Percentiles rank a stretch among this genome's conserved stretches.
These are phyloP conservation scores for Speoplatyrhinus poulsoni DNA, from an alignment of 2,113 vertebrate genomes.

Conservation along the genomic window DNA sequence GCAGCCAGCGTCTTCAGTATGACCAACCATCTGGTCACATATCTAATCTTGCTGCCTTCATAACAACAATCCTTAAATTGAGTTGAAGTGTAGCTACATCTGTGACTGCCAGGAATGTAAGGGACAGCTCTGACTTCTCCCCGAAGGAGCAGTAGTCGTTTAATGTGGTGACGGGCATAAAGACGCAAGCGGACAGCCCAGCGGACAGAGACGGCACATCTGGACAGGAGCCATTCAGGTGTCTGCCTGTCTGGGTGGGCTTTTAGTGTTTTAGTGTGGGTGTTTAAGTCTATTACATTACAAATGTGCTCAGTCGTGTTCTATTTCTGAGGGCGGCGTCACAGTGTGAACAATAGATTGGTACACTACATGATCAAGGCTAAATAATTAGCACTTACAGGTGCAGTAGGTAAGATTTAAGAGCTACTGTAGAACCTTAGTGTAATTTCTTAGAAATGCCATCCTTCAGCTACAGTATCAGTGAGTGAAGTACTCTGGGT, in stretches of 20 bases:
- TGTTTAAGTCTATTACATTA: background rate
- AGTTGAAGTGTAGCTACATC: constrained; percentile 70
- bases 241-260: background rate
- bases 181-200: constrained; percentile 39
- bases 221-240: constrained; percentile 38
- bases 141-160: constrained; percentile 27
- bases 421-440: no score
- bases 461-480: no score
- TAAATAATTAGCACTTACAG: no score
- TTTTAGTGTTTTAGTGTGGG: background rate
- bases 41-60: constrained; percentile 49
- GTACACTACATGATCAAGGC: no score
- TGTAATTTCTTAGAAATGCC: no score
- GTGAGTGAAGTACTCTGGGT: no score
- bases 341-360: no score
- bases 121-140: constrained; percentile 44
- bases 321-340: background rate
- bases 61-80: constrained; percentile 66
- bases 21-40: constrained; percentile 70
- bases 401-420: no score
- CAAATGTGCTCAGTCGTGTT: background rate
- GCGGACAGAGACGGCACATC: constrained; percentile 33
- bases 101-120: constrained; percentile 63
- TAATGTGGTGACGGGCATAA: constrained; percentile 16
- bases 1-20: constrained; percentile 65